Evolutionary conservation across 2,113 vertebrate species (phyloP), one percentile per base, ranked within the genome.

Genomic region (Elephas maximus): DNA sequence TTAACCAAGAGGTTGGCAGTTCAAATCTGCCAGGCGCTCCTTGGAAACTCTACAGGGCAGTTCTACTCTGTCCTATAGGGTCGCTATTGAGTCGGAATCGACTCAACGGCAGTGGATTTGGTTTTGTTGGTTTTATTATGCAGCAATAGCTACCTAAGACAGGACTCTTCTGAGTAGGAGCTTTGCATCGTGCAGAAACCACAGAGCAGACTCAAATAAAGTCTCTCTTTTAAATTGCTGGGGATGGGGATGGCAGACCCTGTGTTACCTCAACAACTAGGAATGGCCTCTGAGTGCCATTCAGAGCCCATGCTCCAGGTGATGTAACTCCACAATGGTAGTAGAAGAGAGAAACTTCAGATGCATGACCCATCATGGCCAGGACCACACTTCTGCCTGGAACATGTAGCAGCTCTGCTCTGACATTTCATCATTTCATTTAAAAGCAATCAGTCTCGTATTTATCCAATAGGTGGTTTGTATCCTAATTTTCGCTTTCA

Each of bases 401-500:
- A 90, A 51, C 0, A 0, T 28, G 15, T 0, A 51, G 48, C 26
- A 81, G 63, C 17, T 83, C 8, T 95, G 26, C 82, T 90, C 41
- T 93, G 24, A 65, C 79, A 90, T 74, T 93, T 76, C 3, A 90
- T 76, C 28, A 20, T 88, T 95, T 90, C 37, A 33, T 77, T 87
- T 71, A 65, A 78, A 90, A 85, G 28, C 18, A 41, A 2, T 57
- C 71, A 69, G n/a, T 83, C 6, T 90, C 17, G 81, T 88, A 53
- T 63, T 89, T 92, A 45, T 79, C 23, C 41, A 95, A 33, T 51
- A 60, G n/a, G n/a, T 60, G 10, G 20, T 95, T 93, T 37, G 78
- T 23, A 83, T 71, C 41, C 77, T 83, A 88, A 73, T 24, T 93
- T 97, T 88, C 90, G 24, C 77, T 91, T 87, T 93, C 63, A 79